phyloP scores from a whole-genome alignment of 2,113 vertebrate genomes.

The Sialia sialis region DNA sequence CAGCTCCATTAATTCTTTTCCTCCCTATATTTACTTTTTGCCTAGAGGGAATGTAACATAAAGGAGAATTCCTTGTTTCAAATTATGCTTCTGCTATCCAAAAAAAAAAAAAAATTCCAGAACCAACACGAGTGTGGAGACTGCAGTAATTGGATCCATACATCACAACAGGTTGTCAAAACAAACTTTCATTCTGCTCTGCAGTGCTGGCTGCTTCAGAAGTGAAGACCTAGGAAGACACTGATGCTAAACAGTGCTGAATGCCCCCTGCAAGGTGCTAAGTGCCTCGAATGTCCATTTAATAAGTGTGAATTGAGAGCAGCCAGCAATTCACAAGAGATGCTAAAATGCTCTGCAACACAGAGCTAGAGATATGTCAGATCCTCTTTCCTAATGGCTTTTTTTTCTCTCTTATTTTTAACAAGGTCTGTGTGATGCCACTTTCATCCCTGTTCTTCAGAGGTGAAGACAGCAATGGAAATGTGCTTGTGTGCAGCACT shows the following conservation, averaged over 20 bases:
- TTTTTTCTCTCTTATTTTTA: not conserved
- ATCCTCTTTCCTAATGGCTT: not conserved
- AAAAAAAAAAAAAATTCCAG: not conserved
- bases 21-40: not conserved
- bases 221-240: not conserved
- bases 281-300: slow-evolving; percentile 33
- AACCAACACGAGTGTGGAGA: not conserved
- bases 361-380: not conserved
- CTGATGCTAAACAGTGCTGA: not conserved
- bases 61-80: slow-evolving; percentile 22
- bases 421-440: not conserved
- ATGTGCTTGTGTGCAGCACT: not conserved
- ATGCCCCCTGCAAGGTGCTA: slow-evolving; percentile 30
- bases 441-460: not conserved
- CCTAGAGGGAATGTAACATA: slow-evolving; percentile 2
- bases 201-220: not conserved
- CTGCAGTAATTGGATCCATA: slow-evolving; percentile 20
- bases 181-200: not conserved
- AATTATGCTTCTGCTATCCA: not conserved
- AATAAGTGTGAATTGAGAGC: slow-evolving; percentile 26
- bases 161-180: slow-evolving; percentile 19
- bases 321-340: not conserved
- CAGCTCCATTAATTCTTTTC: slow-evolving; percentile 29
- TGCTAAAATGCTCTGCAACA: not conserved
- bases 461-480: not conserved